phyloP scores from a whole-genome alignment of 2,113 vertebrate genomes.

The Siniperca chuatsi region DNA sequence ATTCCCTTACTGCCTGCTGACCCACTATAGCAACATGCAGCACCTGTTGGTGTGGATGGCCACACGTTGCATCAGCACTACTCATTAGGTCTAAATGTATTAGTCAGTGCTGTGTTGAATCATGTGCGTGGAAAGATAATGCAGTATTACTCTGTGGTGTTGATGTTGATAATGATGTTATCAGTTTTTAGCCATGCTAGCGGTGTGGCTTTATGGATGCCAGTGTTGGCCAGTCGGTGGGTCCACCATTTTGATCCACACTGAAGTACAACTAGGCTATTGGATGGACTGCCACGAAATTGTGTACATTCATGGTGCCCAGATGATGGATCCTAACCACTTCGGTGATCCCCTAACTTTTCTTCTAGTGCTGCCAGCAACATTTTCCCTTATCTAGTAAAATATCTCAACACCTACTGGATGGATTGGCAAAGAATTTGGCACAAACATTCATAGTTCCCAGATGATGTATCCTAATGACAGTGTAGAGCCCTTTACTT shows the following conservation, averaged over 20 bases:
- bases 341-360: not conserved
- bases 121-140: conserved; percentile 11
- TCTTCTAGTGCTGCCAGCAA: not conserved
- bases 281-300: not conserved
- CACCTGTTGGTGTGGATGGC: conserved; percentile 28
- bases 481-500: not conserved
- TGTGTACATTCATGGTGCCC: not conserved
- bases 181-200: not conserved
- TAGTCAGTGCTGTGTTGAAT: not conserved
- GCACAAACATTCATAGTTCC: too few species aligned
- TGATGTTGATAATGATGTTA: conserved; percentile 4
- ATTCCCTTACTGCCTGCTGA: conserved; percentile 32
- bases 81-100: not conserved
- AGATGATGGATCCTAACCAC: not conserved
- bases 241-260: not conserved
- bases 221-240: not conserved
- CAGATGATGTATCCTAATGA: not conserved
- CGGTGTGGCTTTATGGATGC: not conserved
- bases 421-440: not conserved
- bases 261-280: not conserved
- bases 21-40: not conserved
- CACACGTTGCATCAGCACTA: conserved; percentile 27
- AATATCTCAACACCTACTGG: not conserved
- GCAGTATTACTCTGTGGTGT: not conserved
- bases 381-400: not conserved